These are phyloP conservation scores for Rallus crepitans DNA, from an alignment of 2,797 vertebrate genomes.

Conservation along the genomic window DNA sequence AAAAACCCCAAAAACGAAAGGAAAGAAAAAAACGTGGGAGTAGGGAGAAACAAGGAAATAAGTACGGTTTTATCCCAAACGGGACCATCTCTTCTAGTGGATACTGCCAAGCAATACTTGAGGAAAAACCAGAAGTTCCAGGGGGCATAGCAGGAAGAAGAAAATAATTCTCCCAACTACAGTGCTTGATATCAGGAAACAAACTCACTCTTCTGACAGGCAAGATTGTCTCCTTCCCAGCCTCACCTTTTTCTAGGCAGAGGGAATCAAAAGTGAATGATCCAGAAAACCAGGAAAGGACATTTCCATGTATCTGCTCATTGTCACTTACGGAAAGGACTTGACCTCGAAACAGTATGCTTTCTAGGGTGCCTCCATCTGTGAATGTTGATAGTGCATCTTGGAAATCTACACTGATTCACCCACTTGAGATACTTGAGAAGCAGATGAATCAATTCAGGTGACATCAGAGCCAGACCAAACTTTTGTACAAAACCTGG, in stretches of 20 bases:
- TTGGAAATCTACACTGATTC: neutral
- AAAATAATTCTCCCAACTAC: neutral
- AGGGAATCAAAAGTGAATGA: neutral
- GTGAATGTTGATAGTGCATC: neutral
- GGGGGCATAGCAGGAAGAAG: neutral
- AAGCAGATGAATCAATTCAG: slow-evolving; percentile 3
- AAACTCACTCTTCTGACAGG: neutral
- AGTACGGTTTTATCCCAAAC: neutral
- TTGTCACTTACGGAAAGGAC: neutral
- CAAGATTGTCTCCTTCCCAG: neutral
- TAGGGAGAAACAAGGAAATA: slow-evolving; percentile 17
- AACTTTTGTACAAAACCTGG: neutral
- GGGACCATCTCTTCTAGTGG: neutral
- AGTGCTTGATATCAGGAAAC: neutral
- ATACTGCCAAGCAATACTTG: neutral
- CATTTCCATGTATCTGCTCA: neutral
- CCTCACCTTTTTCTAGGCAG: neutral
- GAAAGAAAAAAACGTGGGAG: neutral
- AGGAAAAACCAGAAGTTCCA: neutral
- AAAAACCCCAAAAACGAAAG: neutral
- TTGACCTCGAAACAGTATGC: neutral
- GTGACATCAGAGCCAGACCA: slow-evolving; percentile 9
- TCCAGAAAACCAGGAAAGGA: neutral
- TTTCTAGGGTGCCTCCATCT: neutral
- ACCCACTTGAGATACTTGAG: neutral